These are phyloP conservation scores for Drosophila conformis DNA, from an alignment of 2,888 invertebrate species.

Conservation along the genomic window DNA sequence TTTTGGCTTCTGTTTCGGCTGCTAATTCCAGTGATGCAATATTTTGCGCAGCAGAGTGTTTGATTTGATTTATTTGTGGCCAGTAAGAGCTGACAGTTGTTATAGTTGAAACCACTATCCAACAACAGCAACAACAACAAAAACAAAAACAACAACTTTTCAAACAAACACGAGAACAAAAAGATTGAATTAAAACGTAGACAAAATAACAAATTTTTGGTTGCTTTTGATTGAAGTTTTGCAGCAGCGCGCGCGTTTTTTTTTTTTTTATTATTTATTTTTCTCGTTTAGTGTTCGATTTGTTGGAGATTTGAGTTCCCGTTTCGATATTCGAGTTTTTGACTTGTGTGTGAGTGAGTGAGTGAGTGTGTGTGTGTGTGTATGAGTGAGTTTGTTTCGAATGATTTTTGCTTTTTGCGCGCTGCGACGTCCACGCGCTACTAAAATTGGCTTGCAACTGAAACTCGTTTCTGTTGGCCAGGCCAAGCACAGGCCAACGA, in stretches of 20 bases:
- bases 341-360: constrained; percentile 2
- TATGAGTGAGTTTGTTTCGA: constrained; percentile 5
- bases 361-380: background rate
- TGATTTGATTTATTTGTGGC: constrained; percentile 10
- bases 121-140: background rate
- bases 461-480: constrained; percentile 76
- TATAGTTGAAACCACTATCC: background rate
- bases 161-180: background rate
- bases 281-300: constrained; percentile 6
- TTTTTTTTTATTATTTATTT: constrained; percentile 22
- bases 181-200: constrained; percentile 1
- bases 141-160: background rate
- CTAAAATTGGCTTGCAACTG: constrained; percentile 76
- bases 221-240: constrained; percentile 18
- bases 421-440: constrained; percentile 73
- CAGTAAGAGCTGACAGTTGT: background rate
- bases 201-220: constrained; percentile 26
- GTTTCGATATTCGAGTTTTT: constrained; percentile 45
- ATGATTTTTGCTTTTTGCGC: constrained; percentile 29
- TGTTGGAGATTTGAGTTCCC: constrained; percentile 39
- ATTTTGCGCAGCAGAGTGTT: background rate
- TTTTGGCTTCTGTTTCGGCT: constrained; percentile 15
- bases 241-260: constrained; percentile 35
- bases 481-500: constrained; percentile 35
- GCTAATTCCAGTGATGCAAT: constrained; percentile 18